phyloP scores from a whole-genome alignment of 2,113 vertebrate species.

The Mus musculus region GRCm39 chr7:66078501-66079000 shows the following conservation, averaged over 20 bases:
- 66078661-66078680: not conserved
- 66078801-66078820: not conserved
- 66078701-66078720: not conserved
- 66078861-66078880: not conserved
- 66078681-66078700: not conserved
- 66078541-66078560: not conserved
- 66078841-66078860: not conserved
- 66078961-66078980: not conserved
- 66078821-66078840: not conserved
- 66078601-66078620: not conserved
- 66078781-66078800: not conserved
- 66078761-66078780: not conserved
- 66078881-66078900: not conserved
- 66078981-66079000: not conserved
- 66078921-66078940: not conserved
- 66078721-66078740: not conserved
- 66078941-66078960: not conserved
- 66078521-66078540: fast-evolving
- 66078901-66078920: not conserved
- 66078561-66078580: not conserved
- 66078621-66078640: not conserved
- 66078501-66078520: fast-evolving
- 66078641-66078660: not conserved
- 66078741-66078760: not conserved
- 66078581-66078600: not conserved